phyloP scores from a whole-genome alignment of 2,797 vertebrate species.

The Pyrocephalus nanus region DNA sequence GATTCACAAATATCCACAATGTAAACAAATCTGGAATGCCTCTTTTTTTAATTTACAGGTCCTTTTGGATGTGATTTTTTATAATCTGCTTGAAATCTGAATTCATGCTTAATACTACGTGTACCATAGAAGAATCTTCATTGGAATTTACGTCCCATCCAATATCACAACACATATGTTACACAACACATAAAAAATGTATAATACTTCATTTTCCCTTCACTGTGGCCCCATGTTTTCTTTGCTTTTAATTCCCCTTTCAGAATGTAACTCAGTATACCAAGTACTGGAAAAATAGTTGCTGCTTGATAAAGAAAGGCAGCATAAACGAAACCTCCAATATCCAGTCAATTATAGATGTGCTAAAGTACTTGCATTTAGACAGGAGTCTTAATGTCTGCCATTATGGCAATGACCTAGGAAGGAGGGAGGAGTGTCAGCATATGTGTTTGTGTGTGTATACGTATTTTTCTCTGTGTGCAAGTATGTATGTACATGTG shows the following conservation, averaged over 20 bases:
- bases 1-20: constrained; percentile 48
- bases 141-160: constrained; percentile 58
- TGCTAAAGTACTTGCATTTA: not conserved
- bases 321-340: not conserved
- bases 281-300: constrained; percentile 12
- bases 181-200: constrained; percentile 27
- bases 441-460: not conserved
- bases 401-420: not conserved
- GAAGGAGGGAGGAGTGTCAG: not conserved
- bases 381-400: not conserved
- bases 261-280: not conserved
- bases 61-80: constrained; percentile 61
- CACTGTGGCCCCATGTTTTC: not conserved
- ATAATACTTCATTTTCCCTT: constrained; percentile 25
- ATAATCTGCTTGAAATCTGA: constrained; percentile 47
- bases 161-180: constrained; percentile 48
- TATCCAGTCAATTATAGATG: not conserved
- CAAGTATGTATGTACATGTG: not conserved
- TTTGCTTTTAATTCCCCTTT: not conserved
- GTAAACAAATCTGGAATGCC: constrained; percentile 62
- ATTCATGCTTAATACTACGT: constrained; percentile 15
- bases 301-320: constrained; percentile 20
- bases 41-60: constrained; percentile 51
- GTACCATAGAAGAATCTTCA: constrained; percentile 35
- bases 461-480: not conserved